Conservation (phyloP, 2,888 invertebrate species). For the Maniola hyperantus region DNA sequence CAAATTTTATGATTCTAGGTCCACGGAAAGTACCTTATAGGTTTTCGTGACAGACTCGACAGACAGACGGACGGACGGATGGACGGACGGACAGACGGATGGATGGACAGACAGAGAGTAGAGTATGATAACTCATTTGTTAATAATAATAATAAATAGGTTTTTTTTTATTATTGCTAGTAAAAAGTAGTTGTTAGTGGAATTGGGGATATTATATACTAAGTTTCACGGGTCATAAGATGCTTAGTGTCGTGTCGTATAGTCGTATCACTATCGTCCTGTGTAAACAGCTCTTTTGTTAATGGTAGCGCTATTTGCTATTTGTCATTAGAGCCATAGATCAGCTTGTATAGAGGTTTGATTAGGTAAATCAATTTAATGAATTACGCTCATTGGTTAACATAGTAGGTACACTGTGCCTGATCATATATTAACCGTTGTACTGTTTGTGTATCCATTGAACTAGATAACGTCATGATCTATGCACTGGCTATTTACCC, state of each 20-base stretch:
- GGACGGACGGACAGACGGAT: too few relatives aligned
- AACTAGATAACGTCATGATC: constrained; percentile 4
- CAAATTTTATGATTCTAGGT: too few relatives aligned
- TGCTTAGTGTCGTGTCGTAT: background rate
- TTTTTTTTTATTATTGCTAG: too few relatives aligned
- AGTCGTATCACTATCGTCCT: background rate
- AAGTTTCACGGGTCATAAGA: too few relatives aligned
- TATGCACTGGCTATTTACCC: constrained; percentile 1
- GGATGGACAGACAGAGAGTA: too few relatives aligned
- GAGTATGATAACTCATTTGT: too few relatives aligned
- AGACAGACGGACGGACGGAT: too few relatives aligned
- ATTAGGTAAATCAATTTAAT: constrained; percentile 34
- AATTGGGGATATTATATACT: too few relatives aligned
- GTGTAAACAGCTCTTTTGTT: background rate
- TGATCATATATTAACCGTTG: constrained; percentile 18
- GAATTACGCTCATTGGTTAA: constrained; percentile 18
- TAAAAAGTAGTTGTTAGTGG: too few relatives aligned
- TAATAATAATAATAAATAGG: too few relatives aligned
- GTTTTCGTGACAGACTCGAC: too few relatives aligned
- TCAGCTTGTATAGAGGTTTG: constrained; percentile 30
- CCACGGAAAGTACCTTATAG: too few relatives aligned
- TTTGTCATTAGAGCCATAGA: constrained; percentile 32
- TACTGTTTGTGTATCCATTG: background rate
- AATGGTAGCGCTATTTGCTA: constrained; percentile 15
- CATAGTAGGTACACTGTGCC: constrained; percentile 8